A percentile compares a stretch with the other conserved stretches of the same genome.
These are phyloP conservation scores for Polietes domitor DNA, from an alignment of 2,888 invertebrate genomes.

Conservation along the genomic window DNA sequence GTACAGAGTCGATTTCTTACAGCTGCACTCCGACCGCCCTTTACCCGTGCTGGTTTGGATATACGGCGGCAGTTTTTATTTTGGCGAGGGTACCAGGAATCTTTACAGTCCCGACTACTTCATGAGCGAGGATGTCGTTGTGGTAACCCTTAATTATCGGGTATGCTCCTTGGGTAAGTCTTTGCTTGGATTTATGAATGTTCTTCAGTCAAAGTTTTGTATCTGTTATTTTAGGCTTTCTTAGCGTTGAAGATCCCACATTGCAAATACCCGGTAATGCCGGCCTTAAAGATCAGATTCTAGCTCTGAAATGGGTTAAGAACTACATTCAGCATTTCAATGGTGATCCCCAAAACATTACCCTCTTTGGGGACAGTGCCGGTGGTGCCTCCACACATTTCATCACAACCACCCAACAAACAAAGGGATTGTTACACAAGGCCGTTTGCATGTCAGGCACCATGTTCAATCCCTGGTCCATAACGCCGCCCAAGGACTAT, in stretches of 20 bases:
- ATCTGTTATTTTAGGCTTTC: constrained; percentile 79
- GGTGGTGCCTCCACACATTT: constrained; percentile 81
- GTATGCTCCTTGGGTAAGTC: constrained; percentile 79
- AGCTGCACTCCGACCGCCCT: constrained; percentile 71
- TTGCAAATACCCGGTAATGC: constrained; percentile 82
- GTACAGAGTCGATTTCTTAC: background rate
- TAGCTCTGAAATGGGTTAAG: constrained; percentile 82
- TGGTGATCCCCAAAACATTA: constrained; percentile 82
- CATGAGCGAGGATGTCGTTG: constrained; percentile 80
- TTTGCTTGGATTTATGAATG: no score
- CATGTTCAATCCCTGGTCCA: constrained; percentile 74
- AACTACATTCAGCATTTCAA: constrained; percentile 81
- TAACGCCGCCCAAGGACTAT: constrained; percentile 72
- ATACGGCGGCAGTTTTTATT: constrained; percentile 81
- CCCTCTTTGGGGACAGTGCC: constrained; percentile 82
- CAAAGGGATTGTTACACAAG: constrained; percentile 79
- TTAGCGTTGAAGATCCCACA: constrained; percentile 80
- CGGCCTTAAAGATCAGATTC: constrained; percentile 82
- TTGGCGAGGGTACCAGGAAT: constrained; percentile 77
- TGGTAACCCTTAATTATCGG: constrained; percentile 81
- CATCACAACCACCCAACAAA: constrained; percentile 81
- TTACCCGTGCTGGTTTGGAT: constrained; percentile 81
- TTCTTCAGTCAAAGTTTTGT: no score
- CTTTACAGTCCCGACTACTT: constrained; percentile 81
- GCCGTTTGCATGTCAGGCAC: constrained; percentile 78